Evolutionary conservation across 2,113 vertebrate species (phyloP).

Genomic region (Pitta sordida): DNA sequence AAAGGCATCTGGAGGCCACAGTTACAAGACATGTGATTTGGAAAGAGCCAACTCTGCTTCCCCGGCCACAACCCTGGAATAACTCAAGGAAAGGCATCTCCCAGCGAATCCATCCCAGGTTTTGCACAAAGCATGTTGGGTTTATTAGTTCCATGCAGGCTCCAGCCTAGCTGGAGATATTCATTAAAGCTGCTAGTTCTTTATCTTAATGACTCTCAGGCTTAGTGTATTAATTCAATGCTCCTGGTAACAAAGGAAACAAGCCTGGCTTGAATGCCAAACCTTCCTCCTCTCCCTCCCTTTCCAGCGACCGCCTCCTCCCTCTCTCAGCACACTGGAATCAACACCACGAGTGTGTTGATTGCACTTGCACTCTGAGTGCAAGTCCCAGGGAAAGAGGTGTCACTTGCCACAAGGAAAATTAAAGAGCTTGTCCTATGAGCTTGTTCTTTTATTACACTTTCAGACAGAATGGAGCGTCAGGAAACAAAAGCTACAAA

Average conservation of each 20-base stretch:
- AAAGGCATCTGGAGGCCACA: neutral
- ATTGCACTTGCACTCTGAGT: neutral
- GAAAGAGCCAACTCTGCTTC: neutral
- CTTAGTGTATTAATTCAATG: conserved; percentile 55
- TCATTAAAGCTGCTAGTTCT: conserved; percentile 66
- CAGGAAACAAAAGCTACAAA: rapidly evolving
- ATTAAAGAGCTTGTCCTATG: neutral
- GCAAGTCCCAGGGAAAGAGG: neutral
- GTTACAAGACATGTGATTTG: neutral
- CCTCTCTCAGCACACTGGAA: neutral
- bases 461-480: rapidly evolving
- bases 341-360: neutral
- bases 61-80: neutral
- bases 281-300: conserved; percentile 10
- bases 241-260: conserved; percentile 59
- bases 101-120: conserved; percentile 39
- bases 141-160: conserved; percentile 61
- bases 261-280: conserved; percentile 27
- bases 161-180: conserved; percentile 63
- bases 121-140: conserved; percentile 48
- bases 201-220: conserved; percentile 68
- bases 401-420: neutral
- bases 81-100: neutral
- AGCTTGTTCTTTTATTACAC: neutral
- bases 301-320: neutral